Conservation (phyloP, 2,113 vertebrate species). For the Coryphaenoides rupestris region DNA sequence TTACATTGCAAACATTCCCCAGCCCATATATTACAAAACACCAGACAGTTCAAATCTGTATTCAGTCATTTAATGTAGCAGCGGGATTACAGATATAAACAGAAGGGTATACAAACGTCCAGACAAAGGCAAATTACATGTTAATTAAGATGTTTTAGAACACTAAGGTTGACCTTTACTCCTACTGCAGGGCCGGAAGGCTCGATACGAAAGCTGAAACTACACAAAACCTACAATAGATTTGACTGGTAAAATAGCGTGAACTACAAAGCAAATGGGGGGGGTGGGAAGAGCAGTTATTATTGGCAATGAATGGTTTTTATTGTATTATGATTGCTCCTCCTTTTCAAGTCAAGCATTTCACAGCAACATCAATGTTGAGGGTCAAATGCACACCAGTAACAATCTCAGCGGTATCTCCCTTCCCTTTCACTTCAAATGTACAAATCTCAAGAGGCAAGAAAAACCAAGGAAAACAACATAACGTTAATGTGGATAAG, state of each 20-base stretch:
- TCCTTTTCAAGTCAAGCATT: slow-evolving; percentile 55
- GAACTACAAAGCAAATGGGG: slow-evolving; percentile 60
- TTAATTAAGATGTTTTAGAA: slow-evolving; percentile 79
- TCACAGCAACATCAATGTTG: slow-evolving; percentile 69
- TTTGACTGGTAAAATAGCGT: slow-evolving; percentile 49
- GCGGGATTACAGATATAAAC: slow-evolving; percentile 99
- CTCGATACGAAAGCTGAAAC: slow-evolving; percentile 86
- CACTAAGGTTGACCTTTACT: slow-evolving; percentile 61
- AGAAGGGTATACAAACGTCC: slow-evolving; percentile 98
- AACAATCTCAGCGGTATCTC: slow-evolving; percentile 82
- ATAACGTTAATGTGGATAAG: slow-evolving; percentile 71
- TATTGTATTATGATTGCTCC: slow-evolving; percentile 58
- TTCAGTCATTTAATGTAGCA: slow-evolving; percentile 92
- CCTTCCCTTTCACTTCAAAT: slow-evolving; percentile 66
- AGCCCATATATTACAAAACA: not conserved
- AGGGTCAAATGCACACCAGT: slow-evolving; percentile 63
- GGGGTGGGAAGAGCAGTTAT: slow-evolving; percentile 62
- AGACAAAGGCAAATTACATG: slow-evolving; percentile 97
- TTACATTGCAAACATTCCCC: not conserved
- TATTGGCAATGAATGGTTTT: slow-evolving; percentile 63
- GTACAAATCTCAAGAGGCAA: slow-evolving; percentile 71
- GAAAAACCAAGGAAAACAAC: slow-evolving; percentile 26
- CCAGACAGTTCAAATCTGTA: slow-evolving; percentile 67
- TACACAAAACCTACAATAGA: slow-evolving; percentile 82
- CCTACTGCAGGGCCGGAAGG: slow-evolving; percentile 61